Evolutionary conservation across 2,113 vertebrate species (phyloP).

Genomic region (Coptodon bakossiorum): DNA sequence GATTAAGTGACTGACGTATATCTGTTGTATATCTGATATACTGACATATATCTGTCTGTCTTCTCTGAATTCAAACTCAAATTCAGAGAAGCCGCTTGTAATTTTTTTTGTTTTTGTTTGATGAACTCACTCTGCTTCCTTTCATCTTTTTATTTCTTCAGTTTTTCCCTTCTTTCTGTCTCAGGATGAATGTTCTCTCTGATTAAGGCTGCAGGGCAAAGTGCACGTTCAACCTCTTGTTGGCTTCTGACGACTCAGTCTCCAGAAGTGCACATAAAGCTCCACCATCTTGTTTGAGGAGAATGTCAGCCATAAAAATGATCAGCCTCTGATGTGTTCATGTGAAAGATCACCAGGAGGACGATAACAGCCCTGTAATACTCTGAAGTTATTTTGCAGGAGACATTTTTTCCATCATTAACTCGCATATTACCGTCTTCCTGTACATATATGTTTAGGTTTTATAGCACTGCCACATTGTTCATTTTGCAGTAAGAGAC

Average conservation of each 20-base stretch:
- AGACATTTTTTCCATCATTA: conserved; percentile 22
- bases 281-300: neutral
- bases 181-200: neutral
- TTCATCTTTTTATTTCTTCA: neutral
- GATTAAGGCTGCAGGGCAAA: neutral
- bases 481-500: neutral
- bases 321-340: neutral
- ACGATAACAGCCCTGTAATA: neutral
- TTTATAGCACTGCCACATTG: neutral
- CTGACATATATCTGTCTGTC: neutral
- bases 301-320: neutral
- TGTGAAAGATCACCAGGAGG: neutral
- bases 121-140: neutral
- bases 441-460: neutral
- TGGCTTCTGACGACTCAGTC: neutral
- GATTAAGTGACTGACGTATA: neutral
- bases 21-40: neutral
- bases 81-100: neutral
- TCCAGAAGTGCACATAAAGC: neutral
- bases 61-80: neutral
- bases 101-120: neutral
- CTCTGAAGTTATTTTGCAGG: neutral
- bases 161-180: neutral
- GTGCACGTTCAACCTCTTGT: neutral
- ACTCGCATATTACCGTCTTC: neutral